Evolutionary conservation across 2,888 invertebrate genomes (phyloP), one percentile per base, ranked within the genome.

Genomic region (Chironomus tentans): DNA sequence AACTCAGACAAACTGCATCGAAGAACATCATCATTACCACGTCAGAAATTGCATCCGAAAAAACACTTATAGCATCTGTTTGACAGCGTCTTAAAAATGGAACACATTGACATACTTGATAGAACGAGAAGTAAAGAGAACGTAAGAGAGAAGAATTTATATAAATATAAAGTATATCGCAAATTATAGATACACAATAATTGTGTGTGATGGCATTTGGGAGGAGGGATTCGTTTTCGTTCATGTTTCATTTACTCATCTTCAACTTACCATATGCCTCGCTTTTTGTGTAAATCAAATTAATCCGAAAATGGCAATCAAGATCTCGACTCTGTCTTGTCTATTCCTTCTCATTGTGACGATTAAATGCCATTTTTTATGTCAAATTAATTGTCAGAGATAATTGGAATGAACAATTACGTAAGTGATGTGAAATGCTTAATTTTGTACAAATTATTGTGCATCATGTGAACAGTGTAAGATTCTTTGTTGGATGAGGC

Each of bases 231-330:
- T 28, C 12, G 4, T 21, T 6, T 38, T 38, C 38, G 38, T 38
- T 38, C 38, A 2, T 38, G 38, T 38, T 38, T 38, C 10, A 38
- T 38, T 21, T 70, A 38, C 69, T 15, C 70, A 13, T 28, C 56
- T 21, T 22, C 61, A 24, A 71, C 24, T 71, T 61, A 56, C 71
- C 71, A 71, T 71, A 71, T 71, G 71, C 56, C 15, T 56, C 18
- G 56, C 7, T 56, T 56, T 56, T 18, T 56, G 24, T 71, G 56
- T 56, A 56, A 56, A 56, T 56, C 15, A 56, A 38, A 38, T 68
- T 38, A 68, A 68, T 46, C 68, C 28, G 68, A 68, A 38, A 68
- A 68, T 68, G 22, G 68, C 68, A 68, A 68, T 68, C 38, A 28
- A 68, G 68, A 65, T 28, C 68, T 2, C 21, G 15, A 5, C 18